Percentiles rank a stretch among this genome's conserved stretches.
phyloP scores from a whole-genome alignment of 2,797 vertebrate species.

The Clarias pachynema region DNA sequence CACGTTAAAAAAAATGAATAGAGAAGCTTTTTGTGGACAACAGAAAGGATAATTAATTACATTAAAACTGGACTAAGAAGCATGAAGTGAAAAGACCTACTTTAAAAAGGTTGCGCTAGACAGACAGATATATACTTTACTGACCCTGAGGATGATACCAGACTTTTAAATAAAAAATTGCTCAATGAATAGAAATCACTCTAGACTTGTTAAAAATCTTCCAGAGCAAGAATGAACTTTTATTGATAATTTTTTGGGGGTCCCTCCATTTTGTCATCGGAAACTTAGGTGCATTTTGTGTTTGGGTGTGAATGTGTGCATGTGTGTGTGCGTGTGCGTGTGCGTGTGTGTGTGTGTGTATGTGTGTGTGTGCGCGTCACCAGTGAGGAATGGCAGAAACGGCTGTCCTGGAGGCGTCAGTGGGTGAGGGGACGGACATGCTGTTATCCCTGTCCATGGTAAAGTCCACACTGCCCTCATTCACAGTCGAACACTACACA shows the following conservation, averaged over 20 bases:
- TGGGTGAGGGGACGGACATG: conserved; percentile 88
- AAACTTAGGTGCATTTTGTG: neutral
- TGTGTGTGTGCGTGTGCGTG: neutral
- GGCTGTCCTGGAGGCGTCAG: conserved; percentile 78
- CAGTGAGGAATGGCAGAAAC: conserved; percentile 81
- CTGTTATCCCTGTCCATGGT: conserved; percentile 89
- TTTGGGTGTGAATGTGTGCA: neutral
- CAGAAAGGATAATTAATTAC: neutral
- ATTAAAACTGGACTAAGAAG: neutral
- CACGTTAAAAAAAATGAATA: neutral
- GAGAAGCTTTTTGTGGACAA: neutral
- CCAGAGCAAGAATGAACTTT: neutral
- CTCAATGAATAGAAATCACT: neutral
- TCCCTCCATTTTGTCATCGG: neutral
- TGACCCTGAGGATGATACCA: too few relatives aligned
- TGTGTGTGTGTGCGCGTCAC: conserved; percentile 63
- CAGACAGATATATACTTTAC: too few relatives aligned
- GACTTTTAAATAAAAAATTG: neutral
- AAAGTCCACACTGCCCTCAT: conserved; percentile 84
- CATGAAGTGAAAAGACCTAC: too few relatives aligned
- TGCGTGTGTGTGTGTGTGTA: neutral
- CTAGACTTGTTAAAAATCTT: neutral
- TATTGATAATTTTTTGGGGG: too few relatives aligned
- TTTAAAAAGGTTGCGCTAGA: neutral
- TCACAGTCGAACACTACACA: conserved; percentile 81